Percentiles rank a stretch among this genome's conserved stretches.
phyloP scores from a whole-genome alignment of 2,888 invertebrate species.

The Desoria tigrina region DNA sequence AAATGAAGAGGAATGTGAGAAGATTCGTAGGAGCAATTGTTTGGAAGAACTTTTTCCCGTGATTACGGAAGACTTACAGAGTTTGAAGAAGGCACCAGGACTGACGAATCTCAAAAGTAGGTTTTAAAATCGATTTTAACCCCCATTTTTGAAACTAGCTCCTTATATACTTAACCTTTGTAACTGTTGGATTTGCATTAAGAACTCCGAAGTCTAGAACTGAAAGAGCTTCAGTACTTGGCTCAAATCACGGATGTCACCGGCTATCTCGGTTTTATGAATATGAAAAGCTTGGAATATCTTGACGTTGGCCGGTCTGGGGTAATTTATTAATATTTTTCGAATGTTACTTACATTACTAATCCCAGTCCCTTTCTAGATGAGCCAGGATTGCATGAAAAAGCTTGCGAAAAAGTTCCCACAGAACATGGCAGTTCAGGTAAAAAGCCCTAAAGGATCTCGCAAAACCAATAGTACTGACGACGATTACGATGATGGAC shows the following conservation, averaged over 20 bases:
- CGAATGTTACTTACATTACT: background rate
- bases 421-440: constrained; percentile 22
- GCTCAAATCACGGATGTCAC: constrained; percentile 35
- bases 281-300: constrained; percentile 29
- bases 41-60: background rate
- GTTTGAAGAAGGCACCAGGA: constrained; percentile 20
- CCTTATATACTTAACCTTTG: too few species aligned
- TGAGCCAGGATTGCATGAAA: constrained; percentile 26
- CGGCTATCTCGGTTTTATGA: constrained; percentile 33
- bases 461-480: too few species aligned
- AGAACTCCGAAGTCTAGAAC: constrained; percentile 30
- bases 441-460: constrained; percentile 17
- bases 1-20: constrained; percentile 22
- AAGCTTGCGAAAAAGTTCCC: constrained; percentile 29
- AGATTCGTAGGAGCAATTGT: constrained; percentile 7
- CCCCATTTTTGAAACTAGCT: constrained; percentile 1
- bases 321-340: constrained; percentile 19
- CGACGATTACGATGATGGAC: too few species aligned
- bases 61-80: background rate
- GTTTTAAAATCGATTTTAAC: constrained; percentile 10
- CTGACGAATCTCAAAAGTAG: constrained; percentile 36
- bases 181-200: constrained; percentile 4
- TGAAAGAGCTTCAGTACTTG: constrained; percentile 40
- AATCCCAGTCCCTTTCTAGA: constrained; percentile 21
- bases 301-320: constrained; percentile 35